Percentiles rank a stretch among this genome's conserved stretches.
Conservation (phyloP, 2,888 invertebrate genomes). For the Embidobia sp. region DNA sequence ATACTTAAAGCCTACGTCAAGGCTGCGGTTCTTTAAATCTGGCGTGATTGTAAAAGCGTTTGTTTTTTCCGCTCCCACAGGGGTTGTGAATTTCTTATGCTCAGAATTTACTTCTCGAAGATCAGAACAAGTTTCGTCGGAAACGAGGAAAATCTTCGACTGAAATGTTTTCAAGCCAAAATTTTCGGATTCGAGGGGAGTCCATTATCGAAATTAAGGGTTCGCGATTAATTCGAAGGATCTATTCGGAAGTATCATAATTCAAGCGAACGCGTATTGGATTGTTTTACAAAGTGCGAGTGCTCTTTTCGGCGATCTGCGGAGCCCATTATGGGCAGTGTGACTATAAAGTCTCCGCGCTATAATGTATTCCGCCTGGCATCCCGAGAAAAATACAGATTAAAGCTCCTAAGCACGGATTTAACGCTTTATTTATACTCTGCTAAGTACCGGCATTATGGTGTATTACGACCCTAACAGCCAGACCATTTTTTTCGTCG, state of each 20-base stretch:
- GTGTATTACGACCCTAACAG: conserved; percentile 78
- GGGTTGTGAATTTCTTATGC: conserved; percentile 48
- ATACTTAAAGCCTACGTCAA: conserved; percentile 74
- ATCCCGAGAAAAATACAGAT: conserved; percentile 78
- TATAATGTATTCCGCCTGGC: conserved; percentile 78
- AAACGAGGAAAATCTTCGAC: neutral
- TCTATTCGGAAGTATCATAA: conserved; percentile 40
- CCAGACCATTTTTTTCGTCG: conserved; percentile 69
- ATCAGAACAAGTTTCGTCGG: conserved; percentile 9
- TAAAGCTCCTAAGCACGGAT: conserved; percentile 81
- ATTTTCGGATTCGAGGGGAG: conserved; percentile 4
- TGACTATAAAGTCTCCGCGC: conserved; percentile 75
- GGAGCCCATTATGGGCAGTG: conserved; percentile 74
- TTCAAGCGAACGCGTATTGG: conserved; percentile 28
- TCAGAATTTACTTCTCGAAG: conserved; percentile 23
- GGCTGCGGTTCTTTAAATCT: conserved; percentile 67
- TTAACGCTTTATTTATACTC: conserved; percentile 81
- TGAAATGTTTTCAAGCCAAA: conserved; percentile 7
- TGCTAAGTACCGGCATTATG: conserved; percentile 80
- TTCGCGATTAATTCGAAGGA: conserved; percentile 21
- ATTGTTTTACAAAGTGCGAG: conserved; percentile 61
- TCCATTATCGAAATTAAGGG: conserved; percentile 42
- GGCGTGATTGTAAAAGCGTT: conserved; percentile 70
- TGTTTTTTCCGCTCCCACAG: conserved; percentile 55
- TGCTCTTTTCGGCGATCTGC: conserved; percentile 24